phyloP scores from a whole-genome alignment of 2,113 vertebrate genomes.

The Onychostruthus taczanowskii region DNA sequence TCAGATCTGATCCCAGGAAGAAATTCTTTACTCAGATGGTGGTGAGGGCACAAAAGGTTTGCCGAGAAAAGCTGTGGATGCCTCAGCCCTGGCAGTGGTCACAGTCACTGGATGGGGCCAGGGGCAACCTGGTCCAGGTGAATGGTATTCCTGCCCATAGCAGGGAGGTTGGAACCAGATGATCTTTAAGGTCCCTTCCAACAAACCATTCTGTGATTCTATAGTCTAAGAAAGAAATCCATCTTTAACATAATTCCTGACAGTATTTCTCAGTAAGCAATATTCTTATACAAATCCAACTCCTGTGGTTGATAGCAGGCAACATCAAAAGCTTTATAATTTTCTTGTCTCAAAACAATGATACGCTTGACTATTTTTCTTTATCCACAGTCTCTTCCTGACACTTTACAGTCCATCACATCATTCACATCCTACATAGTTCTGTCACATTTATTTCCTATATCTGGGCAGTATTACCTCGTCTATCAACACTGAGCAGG shows the following conservation, averaged over 20 bases:
- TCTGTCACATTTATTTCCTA: neutral
- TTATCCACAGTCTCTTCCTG: neutral
- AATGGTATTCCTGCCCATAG: neutral
- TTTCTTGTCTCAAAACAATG: neutral
- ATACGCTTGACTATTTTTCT: fast-evolving
- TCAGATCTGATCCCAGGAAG: neutral
- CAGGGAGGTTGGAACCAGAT: neutral
- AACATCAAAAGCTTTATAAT: neutral
- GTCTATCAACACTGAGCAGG: neutral
- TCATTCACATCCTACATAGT: neutral
- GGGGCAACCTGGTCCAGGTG: neutral
- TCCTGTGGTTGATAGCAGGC: neutral
- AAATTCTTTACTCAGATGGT: neutral
- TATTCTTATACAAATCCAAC: neutral
- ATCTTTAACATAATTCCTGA: neutral
- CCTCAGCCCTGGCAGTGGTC: neutral
- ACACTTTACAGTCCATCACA: neutral
- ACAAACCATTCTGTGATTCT: neutral
- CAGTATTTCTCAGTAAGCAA: fast-evolving
- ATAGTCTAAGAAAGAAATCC: neutral
- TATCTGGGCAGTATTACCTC: neutral
- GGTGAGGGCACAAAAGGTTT: neutral
- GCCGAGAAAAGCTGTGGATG: neutral
- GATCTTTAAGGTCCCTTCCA: neutral
- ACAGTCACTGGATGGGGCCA: neutral